Evolutionary conservation across 2,113 vertebrate genomes (phyloP), one percentile per base, ranked within the genome.

Genomic region (Ictalurus punctatus): DNA sequence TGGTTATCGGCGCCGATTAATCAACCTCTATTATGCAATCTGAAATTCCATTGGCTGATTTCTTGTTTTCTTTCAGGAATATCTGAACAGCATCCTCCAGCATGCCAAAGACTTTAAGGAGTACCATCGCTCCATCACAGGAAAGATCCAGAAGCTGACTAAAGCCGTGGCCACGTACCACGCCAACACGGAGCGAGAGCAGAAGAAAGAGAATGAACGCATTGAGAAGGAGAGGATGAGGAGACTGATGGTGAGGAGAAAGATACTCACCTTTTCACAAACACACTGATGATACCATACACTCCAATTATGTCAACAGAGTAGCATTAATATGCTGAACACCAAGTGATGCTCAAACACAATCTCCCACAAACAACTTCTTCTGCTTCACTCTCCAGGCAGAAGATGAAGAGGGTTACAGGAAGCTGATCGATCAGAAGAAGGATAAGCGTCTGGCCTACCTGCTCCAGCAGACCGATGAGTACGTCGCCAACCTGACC

Each of bases 61-160:
- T 80, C 14, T 30, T 63, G 2, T 23, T 74, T 27, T 81, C 13
- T 69, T 58, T 3, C 25, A 99, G 98, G 98, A 99, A 95, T 99
- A 99, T 96, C 97, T 99, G 95, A 99, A 99, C 87, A 99, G 98
- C 96, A 99, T 99, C 87, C 96, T 99, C 65, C 98, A 99, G 92
- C 98, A 99, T 0, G 98, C 98, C 87, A 99, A 99, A 94, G 98
- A 99, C 90, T 99, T 99, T 92, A 99, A 99, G 91, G 98, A 99
- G 37, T 99, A 98, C 91, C 98, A 99, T 86, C 96, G 98, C 54
- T 98, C 98, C 0, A 97, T 99, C 92, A 98, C 97, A 0, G 98
- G 97, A 0, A 99, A 99, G 90, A 96, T 99, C 89, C 98, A 99
- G 92, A 99, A 99, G 91, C 95, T 98, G 86, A 99, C 98, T 54